Evolutionary conservation across 2,888 invertebrate genomes (phyloP).

Genomic region (Gymnoscelis rufifasciata): DNA sequence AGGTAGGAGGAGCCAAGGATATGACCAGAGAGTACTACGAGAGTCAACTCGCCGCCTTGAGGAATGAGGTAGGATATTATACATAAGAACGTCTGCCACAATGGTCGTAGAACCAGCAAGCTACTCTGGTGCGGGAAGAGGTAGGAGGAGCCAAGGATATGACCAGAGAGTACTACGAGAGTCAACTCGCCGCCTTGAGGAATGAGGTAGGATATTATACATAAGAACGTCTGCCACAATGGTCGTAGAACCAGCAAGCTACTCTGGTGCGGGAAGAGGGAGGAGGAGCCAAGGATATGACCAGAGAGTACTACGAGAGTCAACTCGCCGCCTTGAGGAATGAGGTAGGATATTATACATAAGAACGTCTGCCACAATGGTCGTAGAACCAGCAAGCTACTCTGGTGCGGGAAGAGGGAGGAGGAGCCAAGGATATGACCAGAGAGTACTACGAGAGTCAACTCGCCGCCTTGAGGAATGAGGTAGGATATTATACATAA

Average conservation of each 20-base stretch:
- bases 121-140: neutral
- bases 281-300: neutral
- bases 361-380: too few species aligned
- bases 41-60: neutral
- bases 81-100: too few species aligned
- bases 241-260: too few species aligned
- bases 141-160: neutral
- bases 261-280: neutral
- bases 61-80: neutral
- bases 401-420: neutral
- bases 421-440: neutral
- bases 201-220: neutral
- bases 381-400: too few species aligned
- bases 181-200: neutral
- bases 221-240: too few species aligned
- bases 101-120: too few species aligned
- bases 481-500: constrained; percentile 40
- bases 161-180: neutral
- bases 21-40: neutral
- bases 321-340: neutral
- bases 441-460: neutral
- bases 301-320: neutral
- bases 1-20: neutral
- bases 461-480: neutral
- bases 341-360: too few species aligned